These are phyloP conservation scores for Artemia franciscana DNA, from an alignment of 1,140 invertebrate genomes.

Conservation along the genomic window DNA sequence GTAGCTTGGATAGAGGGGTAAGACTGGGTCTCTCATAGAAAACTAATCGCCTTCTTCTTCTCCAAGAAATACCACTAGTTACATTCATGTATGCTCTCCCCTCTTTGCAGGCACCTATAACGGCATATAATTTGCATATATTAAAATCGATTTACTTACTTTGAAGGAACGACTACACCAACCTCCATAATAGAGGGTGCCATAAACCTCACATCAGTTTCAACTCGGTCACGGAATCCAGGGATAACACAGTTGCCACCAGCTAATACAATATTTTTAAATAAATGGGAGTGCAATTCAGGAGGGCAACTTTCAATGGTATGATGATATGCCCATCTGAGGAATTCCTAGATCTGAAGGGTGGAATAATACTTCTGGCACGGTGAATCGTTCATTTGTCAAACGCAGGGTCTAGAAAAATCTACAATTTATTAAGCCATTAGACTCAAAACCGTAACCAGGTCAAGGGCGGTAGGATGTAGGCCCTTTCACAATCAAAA, in stretches of 20 bases:
- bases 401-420: slow-evolving; percentile 46
- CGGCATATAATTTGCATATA: too few relatives aligned
- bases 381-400: slow-evolving; percentile 74
- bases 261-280: slow-evolving; percentile 67
- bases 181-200: slow-evolving; percentile 51
- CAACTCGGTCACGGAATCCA: slow-evolving; percentile 58
- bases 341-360: slow-evolving; percentile 84
- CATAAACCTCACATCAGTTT: slow-evolving; percentile 46
- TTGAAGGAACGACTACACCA: slow-evolving; percentile 36
- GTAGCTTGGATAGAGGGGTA: too few relatives aligned
- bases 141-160: too few relatives aligned
- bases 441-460: too few relatives aligned
- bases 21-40: too few relatives aligned
- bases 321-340: slow-evolving; percentile 69
- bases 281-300: slow-evolving; percentile 53
- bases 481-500: too few relatives aligned
- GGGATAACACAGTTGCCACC: slow-evolving; percentile 63
- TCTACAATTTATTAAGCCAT: slow-evolving; percentile 21
- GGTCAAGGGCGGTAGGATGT: too few relatives aligned
- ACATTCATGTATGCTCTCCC: too few relatives aligned
- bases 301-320: slow-evolving; percentile 43
- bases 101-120: too few relatives aligned
- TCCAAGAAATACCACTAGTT: too few relatives aligned
- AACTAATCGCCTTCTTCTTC: too few relatives aligned
- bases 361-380: slow-evolving; percentile 84